These are phyloP conservation scores for Cosmopolites sordidus DNA, from an alignment of 2,888 invertebrate genomes.

Conservation along the genomic window DNA sequence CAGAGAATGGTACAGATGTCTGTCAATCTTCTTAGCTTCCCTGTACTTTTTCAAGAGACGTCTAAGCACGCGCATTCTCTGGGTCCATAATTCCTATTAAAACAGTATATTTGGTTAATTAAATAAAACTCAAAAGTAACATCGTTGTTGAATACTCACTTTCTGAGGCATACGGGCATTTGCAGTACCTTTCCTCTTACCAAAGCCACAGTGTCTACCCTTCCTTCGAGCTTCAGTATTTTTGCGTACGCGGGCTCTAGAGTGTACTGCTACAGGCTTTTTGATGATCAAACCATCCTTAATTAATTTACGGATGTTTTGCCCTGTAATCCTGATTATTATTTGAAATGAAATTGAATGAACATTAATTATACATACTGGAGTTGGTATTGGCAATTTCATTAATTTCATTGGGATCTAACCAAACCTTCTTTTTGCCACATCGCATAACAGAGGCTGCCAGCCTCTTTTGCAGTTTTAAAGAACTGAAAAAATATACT, in stretches of 20 bases:
- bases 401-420: constrained; percentile 99
- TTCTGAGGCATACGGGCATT: constrained; percentile 99
- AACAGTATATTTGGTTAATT: constrained; percentile 65
- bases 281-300: constrained; percentile 99
- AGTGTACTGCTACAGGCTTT: constrained; percentile 98
- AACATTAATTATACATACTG: constrained; percentile 67
- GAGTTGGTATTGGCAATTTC: constrained; percentile 99
- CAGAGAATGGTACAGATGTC: constrained; percentile 95
- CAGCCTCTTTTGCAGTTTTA: constrained; percentile 98
- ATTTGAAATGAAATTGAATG: not conserved
- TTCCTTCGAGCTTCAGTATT: constrained; percentile 97
- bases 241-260: constrained; percentile 95
- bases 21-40: constrained; percentile 98
- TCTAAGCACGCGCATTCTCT: constrained; percentile 94
- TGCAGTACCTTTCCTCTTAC: constrained; percentile 99
- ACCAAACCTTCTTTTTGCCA: constrained; percentile 99
- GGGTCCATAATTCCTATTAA: constrained; percentile 76
- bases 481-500: constrained; percentile 53
- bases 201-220: constrained; percentile 97
- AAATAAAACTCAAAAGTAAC: no score
- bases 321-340: constrained; percentile 62
- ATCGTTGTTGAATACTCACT: no score
- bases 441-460: constrained; percentile 99
- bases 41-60: constrained; percentile 92
- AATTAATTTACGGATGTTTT: constrained; percentile 96